phyloP scores from a whole-genome alignment of 1,140 invertebrate species.

The Asobara japonica region DNA sequence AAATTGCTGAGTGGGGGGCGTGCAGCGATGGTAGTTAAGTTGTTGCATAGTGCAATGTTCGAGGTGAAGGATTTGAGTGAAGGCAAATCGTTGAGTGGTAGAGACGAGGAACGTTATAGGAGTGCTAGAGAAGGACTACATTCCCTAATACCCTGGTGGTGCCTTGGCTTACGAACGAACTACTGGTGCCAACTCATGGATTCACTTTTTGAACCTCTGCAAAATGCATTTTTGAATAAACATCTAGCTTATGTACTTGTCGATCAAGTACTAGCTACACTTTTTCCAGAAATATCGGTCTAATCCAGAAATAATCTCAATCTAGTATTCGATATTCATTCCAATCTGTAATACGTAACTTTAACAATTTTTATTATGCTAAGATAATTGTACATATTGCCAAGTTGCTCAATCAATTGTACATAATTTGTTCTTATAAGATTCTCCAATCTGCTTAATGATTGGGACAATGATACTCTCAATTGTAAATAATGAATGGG shows the following conservation, averaged over 20 bases:
- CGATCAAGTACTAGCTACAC: conserved; percentile 62
- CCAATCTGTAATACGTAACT: neutral
- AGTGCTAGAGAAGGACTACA: conserved; percentile 55
- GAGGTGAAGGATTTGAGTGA: conserved; percentile 36
- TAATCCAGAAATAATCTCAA: conserved; percentile 12
- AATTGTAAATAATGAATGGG: too few species aligned
- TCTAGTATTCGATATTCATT: neutral
- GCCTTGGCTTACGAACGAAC: conserved; percentile 49
- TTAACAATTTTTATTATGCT: neutral
- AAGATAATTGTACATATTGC: neutral
- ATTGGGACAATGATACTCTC: too few species aligned
- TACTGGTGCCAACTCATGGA: conserved; percentile 57
- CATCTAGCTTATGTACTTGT: conserved; percentile 65
- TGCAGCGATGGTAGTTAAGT: conserved; percentile 57
- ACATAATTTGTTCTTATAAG: neutral
- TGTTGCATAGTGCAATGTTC: conserved; percentile 55
- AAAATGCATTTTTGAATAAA: conserved; percentile 59
- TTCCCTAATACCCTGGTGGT: conserved; percentile 57
- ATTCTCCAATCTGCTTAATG: too few species aligned
- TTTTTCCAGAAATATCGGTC: conserved; percentile 63
- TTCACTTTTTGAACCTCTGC: conserved; percentile 55
- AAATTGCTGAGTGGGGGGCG: conserved; percentile 59
- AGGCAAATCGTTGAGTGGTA: conserved; percentile 22
- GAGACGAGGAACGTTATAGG: conserved; percentile 44
- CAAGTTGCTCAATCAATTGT: neutral